Evolutionary conservation across 2,888 invertebrate species (phyloP).

Genomic region (Stenchaetothrips biformis): DNA sequence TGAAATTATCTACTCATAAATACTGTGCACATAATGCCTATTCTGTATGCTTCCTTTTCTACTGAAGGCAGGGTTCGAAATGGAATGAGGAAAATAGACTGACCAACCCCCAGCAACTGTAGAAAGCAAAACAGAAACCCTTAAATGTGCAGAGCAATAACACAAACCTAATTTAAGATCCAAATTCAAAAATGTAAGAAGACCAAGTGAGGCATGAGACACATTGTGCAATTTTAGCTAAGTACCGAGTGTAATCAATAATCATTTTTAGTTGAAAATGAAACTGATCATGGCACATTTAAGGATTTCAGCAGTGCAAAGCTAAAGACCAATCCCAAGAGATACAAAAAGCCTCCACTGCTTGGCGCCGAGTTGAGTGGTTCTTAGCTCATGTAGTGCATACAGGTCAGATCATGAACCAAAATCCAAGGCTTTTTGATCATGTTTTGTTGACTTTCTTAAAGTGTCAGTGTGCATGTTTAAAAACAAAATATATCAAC

Average conservation of each 20-base stretch:
- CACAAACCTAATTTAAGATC: neutral
- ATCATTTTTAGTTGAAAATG: neutral
- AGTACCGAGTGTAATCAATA: neutral
- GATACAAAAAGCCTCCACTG: conserved; percentile 21
- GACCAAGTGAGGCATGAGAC: neutral
- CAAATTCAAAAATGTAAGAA: neutral
- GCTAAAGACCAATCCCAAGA: conserved; percentile 19
- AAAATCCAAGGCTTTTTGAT: conserved; percentile 21
- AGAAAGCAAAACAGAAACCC: conserved; percentile 16
- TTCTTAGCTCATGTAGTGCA: conserved; percentile 11
- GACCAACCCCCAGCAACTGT: conserved; percentile 17
- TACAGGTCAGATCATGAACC: conserved; percentile 15
- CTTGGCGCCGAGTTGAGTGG: conserved; percentile 15
- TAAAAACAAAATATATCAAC: conserved; percentile 5
- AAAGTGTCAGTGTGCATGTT: conserved; percentile 15
- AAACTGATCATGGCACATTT: neutral
- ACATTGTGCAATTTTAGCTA: too few species aligned
- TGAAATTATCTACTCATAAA: neutral
- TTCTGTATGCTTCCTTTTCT: conserved; percentile 6
- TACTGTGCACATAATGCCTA: neutral
- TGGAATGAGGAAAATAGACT: conserved; percentile 5
- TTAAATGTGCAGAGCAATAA: conserved; percentile 7
- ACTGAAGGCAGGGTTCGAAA: conserved; percentile 17
- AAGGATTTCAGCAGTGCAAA: conserved; percentile 20
- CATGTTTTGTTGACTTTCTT: conserved; percentile 6